These are phyloP conservation scores for Diaphora mendica DNA, from an alignment of 2,888 invertebrate species.

Conservation along the genomic window DNA sequence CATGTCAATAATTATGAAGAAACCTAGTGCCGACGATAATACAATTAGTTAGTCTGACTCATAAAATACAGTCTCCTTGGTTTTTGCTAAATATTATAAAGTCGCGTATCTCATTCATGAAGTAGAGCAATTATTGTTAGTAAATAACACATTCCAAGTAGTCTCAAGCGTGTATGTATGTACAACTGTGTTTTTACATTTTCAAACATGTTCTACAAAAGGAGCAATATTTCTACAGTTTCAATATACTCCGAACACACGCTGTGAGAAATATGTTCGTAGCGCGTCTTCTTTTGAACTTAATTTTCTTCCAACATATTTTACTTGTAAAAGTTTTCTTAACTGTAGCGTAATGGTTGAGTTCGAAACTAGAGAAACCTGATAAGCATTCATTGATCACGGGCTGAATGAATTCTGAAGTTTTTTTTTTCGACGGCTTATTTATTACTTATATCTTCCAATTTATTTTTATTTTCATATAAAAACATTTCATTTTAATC, in stretches of 20 bases:
- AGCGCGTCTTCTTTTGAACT: constrained; percentile 21
- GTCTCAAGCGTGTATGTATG: neutral
- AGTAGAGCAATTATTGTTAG: neutral
- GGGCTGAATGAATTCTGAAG: constrained; percentile 4
- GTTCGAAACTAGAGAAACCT: constrained; percentile 2
- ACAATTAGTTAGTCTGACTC: too few relatives aligned
- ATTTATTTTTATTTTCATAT: neutral
- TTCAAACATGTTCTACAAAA: constrained; percentile 1
- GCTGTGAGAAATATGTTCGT: constrained; percentile 30
- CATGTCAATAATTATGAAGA: too few relatives aligned
- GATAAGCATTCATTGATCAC: constrained; percentile 14
- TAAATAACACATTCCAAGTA: neutral
- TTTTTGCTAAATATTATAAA: too few relatives aligned
- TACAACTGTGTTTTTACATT: neutral
- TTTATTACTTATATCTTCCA: neutral
- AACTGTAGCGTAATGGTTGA: constrained; percentile 8
- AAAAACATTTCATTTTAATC: neutral
- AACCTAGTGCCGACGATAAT: too few relatives aligned
- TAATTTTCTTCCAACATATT: constrained; percentile 21
- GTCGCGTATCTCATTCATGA: too few relatives aligned
- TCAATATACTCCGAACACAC: constrained; percentile 29
- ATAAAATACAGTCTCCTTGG: too few relatives aligned
- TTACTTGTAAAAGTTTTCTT: constrained; percentile 24
- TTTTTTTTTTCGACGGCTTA: neutral
- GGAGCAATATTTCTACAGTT: constrained; percentile 27